phyloP scores from a whole-genome alignment of 2,888 invertebrate genomes.

The Catocala sponsa region DNA sequence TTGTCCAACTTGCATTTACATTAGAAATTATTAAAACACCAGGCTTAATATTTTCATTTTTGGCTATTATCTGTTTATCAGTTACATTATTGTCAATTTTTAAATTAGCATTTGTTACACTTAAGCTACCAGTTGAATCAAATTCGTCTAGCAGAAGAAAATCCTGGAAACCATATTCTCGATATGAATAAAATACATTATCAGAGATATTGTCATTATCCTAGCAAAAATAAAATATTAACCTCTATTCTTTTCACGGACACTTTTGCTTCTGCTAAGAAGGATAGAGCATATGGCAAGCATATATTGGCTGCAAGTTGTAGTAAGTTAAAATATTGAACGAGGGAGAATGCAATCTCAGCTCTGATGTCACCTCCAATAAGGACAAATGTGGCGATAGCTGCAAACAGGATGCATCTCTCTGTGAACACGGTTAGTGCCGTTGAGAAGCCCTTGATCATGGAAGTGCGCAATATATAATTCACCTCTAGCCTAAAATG shows the following conservation, averaged over 20 bases:
- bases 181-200: neutral
- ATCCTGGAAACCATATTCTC: slow-evolving; percentile 63
- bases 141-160: slow-evolving; percentile 80
- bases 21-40: slow-evolving; percentile 71
- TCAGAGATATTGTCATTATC: no score
- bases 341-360: slow-evolving; percentile 92
- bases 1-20: slow-evolving; percentile 80
- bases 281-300: slow-evolving; percentile 89
- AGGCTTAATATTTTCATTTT: slow-evolving; percentile 60
- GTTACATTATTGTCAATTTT: slow-evolving; percentile 57
- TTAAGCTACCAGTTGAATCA: slow-evolving; percentile 55
- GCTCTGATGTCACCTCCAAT: slow-evolving; percentile 88
- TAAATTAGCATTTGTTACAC: slow-evolving; percentile 54
- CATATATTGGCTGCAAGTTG: slow-evolving; percentile 91
- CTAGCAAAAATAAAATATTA: slow-evolving; percentile 29
- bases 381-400: slow-evolving; percentile 92
- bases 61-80: slow-evolving; percentile 27
- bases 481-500: slow-evolving; percentile 90
- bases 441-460: slow-evolving; percentile 90
- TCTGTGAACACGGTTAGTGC: slow-evolving; percentile 94
- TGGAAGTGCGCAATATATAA: slow-evolving; percentile 89
- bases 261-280: slow-evolving; percentile 89
- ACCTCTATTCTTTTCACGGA: slow-evolving; percentile 90
- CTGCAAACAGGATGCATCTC: slow-evolving; percentile 93
- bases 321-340: slow-evolving; percentile 92